These are phyloP conservation scores for Halisarca cf. caerulea DNA, from an alignment of 37 sponge, comb jelly and placozoan species.

Conservation along the genomic window DNA sequence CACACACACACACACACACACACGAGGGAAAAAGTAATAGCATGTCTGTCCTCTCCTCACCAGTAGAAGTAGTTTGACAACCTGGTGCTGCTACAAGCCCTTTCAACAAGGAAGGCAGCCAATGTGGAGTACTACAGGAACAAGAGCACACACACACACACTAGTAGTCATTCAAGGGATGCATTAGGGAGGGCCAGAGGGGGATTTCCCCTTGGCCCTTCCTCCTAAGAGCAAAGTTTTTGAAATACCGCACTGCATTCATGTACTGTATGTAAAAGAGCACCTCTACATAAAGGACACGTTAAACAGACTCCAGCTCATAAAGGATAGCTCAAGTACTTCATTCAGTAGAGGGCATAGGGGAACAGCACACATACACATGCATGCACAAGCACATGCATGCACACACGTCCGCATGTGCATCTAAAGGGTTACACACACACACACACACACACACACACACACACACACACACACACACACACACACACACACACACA, in stretches of 20 bases:
- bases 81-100: conserved; percentile 76
- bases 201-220: too few relatives aligned
- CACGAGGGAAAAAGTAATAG: background rate
- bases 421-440: background rate
- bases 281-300: too few relatives aligned
- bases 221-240: too few relatives aligned
- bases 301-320: too few relatives aligned
- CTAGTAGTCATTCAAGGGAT: too few relatives aligned
- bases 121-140: conserved; percentile 11
- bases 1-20: background rate
- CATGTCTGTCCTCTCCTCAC: conserved; percentile 16
- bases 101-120: conserved; percentile 41
- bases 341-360: too few relatives aligned
- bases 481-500: conserved; percentile 15
- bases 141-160: background rate
- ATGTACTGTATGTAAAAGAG: too few relatives aligned
- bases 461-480: conserved; percentile 17
- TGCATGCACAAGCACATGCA: too few relatives aligned
- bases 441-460: conserved; percentile 18
- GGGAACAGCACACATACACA: too few relatives aligned
- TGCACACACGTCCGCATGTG: background rate
- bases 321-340: too few relatives aligned
- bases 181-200: too few relatives aligned
- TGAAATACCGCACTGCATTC: too few relatives aligned
- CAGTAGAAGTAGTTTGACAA: conserved; percentile 82